A percentile compares a stretch with the other conserved stretches of the same genome.
phyloP scores from a whole-genome alignment of 2,113 vertebrate genomes.

The Myanophis thanlyinensis region DNA sequence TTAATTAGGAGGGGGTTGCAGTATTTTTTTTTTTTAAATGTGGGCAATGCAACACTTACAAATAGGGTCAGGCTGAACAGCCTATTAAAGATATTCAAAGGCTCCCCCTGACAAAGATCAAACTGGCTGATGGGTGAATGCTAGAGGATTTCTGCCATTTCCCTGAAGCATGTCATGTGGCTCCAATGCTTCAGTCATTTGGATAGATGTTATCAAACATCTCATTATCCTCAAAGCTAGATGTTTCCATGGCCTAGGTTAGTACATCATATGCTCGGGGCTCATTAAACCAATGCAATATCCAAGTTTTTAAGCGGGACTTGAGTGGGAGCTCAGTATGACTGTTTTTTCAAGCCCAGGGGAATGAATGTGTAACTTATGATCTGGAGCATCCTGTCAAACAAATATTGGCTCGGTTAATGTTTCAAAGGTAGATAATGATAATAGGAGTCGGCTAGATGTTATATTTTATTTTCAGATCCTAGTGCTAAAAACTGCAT shows the following conservation, averaged over 20 bases:
- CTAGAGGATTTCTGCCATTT: not conserved
- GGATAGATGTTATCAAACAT: constrained; percentile 19
- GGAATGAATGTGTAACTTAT: not conserved
- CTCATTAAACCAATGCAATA: not conserved
- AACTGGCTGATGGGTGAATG: constrained; percentile 5
- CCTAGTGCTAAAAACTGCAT: not conserved
- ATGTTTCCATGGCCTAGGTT: not conserved
- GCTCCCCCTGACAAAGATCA: not conserved
- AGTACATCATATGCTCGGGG: not conserved
- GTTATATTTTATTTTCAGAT: not conserved
- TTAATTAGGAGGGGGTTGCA: constrained; percentile 20
- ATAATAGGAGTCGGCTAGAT: not conserved
- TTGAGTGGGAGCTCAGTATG: not conserved
- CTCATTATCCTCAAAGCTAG: constrained; percentile 15
- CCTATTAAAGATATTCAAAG: constrained; percentile 1
- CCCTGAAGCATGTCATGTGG: not conserved
- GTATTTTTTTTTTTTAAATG: not conserved
- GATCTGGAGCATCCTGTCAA: not conserved
- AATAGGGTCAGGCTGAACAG: not conserved
- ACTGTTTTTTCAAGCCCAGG: not conserved
- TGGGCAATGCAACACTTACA: not conserved
- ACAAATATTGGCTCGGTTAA: not conserved
- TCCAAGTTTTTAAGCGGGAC: not conserved
- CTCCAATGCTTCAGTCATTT: constrained; percentile 11
- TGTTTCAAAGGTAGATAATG: not conserved